Conservation (phyloP, 1,140 invertebrate species). For the Streblospio benedicti region DNA sequence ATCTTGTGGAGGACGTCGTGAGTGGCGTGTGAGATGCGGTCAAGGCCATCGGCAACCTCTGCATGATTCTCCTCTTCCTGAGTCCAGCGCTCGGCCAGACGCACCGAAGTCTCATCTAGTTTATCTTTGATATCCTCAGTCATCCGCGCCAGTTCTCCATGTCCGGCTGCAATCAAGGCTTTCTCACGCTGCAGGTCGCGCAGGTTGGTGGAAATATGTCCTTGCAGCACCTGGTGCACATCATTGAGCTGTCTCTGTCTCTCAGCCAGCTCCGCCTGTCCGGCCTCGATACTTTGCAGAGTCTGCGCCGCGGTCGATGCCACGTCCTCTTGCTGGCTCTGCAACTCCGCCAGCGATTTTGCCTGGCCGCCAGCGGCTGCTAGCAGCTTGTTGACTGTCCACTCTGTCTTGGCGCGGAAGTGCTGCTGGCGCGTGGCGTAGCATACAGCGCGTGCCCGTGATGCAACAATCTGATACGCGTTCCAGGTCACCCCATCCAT, state of each 20-base stretch:
- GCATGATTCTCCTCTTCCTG: conserved; percentile 51
- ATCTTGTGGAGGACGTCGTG: conserved; percentile 53
- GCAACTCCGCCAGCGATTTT: conserved; percentile 32
- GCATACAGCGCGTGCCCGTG: conserved; percentile 61
- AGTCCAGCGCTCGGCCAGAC: conserved; percentile 48
- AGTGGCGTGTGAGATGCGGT: conserved; percentile 52
- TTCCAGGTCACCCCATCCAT: conserved; percentile 66
- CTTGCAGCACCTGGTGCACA: neutral
- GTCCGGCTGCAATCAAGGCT: conserved; percentile 54
- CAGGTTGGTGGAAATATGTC: conserved; percentile 51
- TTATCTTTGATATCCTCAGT: conserved; percentile 53
- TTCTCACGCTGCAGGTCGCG: conserved; percentile 55
- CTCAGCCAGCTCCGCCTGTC: neutral
- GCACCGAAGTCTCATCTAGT: conserved; percentile 51
- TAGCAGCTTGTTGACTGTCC: conserved; percentile 60
- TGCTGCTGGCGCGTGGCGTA: conserved; percentile 58
- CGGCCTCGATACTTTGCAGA: neutral
- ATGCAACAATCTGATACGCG: conserved; percentile 62
- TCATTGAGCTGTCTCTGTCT: neutral
- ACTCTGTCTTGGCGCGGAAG: conserved; percentile 59
- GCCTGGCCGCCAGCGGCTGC: conserved; percentile 47
- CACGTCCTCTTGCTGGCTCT: conserved; percentile 21
- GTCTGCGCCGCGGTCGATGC: neutral
- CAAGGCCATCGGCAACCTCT: conserved; percentile 53
- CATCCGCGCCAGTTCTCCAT: conserved; percentile 52